These are phyloP conservation scores for Oikopleura dioica DNA, from an alignment of 23 tunicate genomes.

Conservation along the genomic window DNA sequence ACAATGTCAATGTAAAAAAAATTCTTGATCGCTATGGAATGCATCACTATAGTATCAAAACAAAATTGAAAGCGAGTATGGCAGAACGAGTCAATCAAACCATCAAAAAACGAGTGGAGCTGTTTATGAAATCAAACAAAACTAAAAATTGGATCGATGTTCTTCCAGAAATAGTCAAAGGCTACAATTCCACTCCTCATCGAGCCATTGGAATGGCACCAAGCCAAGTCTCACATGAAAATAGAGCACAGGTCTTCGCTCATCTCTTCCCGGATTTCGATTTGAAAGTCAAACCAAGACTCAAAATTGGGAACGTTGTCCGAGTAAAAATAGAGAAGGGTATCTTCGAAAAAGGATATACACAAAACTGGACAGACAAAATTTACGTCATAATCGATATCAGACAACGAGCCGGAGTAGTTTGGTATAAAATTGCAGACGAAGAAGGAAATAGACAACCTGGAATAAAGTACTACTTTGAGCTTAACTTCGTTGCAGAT, in stretches of 20 bases:
- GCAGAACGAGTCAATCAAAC: background rate
- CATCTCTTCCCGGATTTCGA: background rate
- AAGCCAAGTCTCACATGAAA: background rate
- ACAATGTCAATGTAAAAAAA: background rate
- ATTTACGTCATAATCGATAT: background rate
- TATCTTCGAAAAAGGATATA: constrained; percentile 4
- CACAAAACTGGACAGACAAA: background rate
- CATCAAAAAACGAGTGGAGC: background rate
- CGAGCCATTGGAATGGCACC: constrained; percentile 2
- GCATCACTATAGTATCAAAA: constrained; percentile 7
- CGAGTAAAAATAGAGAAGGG: background rate
- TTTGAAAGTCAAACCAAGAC: background rate
- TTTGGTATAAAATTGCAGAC: background rate
- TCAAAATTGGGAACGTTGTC: background rate
- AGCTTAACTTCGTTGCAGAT: background rate
- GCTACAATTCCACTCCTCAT: background rate
- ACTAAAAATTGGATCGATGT: constrained; percentile 13
- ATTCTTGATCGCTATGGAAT: background rate
- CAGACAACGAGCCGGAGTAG: background rate
- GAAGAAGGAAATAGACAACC: background rate
- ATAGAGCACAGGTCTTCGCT: background rate
- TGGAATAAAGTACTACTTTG: background rate
- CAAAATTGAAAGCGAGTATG: background rate
- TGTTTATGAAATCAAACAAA: background rate
- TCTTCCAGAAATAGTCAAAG: background rate